Evolutionary conservation across 2,797 vertebrate species (phyloP).

Genomic region (Acrocephalus scirpaceus): DNA sequence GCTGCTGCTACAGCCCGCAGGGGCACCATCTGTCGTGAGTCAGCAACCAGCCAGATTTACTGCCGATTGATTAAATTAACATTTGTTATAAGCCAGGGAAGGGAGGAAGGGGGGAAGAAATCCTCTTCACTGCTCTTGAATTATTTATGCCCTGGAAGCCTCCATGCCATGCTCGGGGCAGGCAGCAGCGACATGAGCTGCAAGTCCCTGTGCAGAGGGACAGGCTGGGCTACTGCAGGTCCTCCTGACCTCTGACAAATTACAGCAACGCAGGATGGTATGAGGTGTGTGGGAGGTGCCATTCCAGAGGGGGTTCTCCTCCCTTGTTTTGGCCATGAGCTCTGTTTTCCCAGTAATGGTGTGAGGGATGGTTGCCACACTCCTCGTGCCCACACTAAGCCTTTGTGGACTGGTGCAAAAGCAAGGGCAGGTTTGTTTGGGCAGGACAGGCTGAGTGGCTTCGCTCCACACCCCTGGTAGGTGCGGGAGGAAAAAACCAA

Average conservation of each 20-base stretch:
- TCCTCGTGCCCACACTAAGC: neutral
- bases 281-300: neutral
- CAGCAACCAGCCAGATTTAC: slow-evolving; percentile 90
- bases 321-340: neutral
- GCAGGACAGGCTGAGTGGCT: slow-evolving; percentile 35
- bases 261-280: neutral
- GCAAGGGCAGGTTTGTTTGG: slow-evolving; percentile 31
- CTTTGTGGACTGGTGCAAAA: neutral
- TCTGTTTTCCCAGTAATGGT: slow-evolving; percentile 3
- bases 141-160: slow-evolving; percentile 83
- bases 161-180: slow-evolving; percentile 33
- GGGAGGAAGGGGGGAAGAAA: slow-evolving; percentile 56
- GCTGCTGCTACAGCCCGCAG: slow-evolving; percentile 77
- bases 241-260: neutral
- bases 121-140: slow-evolving; percentile 76
- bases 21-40: slow-evolving; percentile 88
- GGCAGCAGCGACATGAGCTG: slow-evolving; percentile 14
- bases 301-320: slow-evolving; percentile 12
- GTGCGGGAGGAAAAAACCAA: neutral
- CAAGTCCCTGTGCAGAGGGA: neutral
- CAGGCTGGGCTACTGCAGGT: neutral
- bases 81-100: slow-evolving; percentile 86
- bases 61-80: slow-evolving; percentile 94
- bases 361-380: neutral
- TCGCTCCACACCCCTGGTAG: accelerated